phyloP scores from a whole-genome alignment of 2,797 vertebrate genomes.

The Poeciliopsis paucimaculata region DNA sequence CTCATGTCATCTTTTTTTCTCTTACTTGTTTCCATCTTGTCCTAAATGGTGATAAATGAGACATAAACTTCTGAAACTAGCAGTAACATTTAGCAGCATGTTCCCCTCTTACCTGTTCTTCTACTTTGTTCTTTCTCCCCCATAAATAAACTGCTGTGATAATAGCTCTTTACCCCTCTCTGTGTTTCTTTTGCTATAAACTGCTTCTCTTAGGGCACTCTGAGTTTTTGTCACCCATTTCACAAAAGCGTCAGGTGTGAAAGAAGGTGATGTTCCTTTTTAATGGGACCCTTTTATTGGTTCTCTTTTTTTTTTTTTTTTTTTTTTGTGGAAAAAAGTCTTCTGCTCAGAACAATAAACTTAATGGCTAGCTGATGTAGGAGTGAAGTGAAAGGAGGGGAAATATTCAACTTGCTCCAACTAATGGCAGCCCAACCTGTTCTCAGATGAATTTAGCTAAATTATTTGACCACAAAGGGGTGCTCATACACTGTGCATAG shows the following conservation, averaged over 20 bases:
- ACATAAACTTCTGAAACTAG: conserved; percentile 35
- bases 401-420: not conserved
- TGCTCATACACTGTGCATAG: not conserved
- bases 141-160: conserved; percentile 34
- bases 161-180: conserved; percentile 32
- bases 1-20: conserved; percentile 30
- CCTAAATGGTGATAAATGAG: conserved; percentile 47
- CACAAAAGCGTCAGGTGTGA: conserved; percentile 36
- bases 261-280: conserved; percentile 30
- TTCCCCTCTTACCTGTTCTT: conserved; percentile 26
- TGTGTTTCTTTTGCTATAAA: conserved; percentile 8
- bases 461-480: not conserved
- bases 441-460: not conserved
- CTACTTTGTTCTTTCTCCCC: conserved; percentile 2
- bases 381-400: not conserved
- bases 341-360: not conserved
- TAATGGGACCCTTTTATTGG: not conserved
- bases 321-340: conserved; percentile 1
- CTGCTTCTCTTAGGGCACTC: conserved; percentile 13
- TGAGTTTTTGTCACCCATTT: conserved; percentile 35
- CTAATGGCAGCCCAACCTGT: not conserved
- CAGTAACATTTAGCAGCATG: conserved; percentile 28
- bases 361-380: not conserved
- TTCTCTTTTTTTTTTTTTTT: conserved; percentile 13
- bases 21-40: conserved; percentile 20